phyloP scores from a whole-genome alignment of 2,113 vertebrate species.

The Euleptes europaea region DNA sequence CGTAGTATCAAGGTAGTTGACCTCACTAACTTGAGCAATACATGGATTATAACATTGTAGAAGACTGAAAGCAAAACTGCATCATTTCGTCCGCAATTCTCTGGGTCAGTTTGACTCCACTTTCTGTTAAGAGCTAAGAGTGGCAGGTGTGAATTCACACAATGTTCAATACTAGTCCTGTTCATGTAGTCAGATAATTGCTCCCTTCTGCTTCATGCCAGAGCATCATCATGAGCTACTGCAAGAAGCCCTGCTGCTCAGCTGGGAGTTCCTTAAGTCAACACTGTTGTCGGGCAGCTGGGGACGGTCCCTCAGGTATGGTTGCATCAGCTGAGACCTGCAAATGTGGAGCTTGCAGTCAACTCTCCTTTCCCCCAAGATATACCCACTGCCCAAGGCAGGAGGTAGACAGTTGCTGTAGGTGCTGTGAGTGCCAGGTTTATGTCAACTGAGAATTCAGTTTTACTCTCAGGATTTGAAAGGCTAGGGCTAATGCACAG shows the following conservation, averaged over 20 bases:
- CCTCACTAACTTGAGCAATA: no score
- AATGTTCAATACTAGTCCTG: accelerated
- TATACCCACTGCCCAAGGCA: background rate
- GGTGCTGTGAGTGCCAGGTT: background rate
- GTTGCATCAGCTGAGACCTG: background rate
- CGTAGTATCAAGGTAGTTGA: no score
- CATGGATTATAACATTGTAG: no score
- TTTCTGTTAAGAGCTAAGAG: background rate
- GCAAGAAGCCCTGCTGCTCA: accelerated
- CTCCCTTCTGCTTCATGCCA: conserved; percentile 22
- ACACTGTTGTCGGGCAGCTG: background rate
- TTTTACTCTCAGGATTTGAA: accelerated
- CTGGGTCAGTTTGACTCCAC: no score
- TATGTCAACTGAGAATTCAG: background rate
- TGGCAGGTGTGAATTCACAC: accelerated
- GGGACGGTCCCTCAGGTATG: background rate
- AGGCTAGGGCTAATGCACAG: accelerated
- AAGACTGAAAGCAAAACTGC: no score
- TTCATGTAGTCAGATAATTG: background rate
- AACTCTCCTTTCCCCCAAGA: background rate
- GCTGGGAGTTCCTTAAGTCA: background rate
- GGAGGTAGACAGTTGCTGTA: background rate
- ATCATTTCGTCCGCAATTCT: no score
- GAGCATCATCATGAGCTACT: background rate
- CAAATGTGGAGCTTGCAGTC: background rate